Evolutionary conservation across 2,113 vertebrate species (phyloP).

Genomic region (Mormyrus iriodes): DNA sequence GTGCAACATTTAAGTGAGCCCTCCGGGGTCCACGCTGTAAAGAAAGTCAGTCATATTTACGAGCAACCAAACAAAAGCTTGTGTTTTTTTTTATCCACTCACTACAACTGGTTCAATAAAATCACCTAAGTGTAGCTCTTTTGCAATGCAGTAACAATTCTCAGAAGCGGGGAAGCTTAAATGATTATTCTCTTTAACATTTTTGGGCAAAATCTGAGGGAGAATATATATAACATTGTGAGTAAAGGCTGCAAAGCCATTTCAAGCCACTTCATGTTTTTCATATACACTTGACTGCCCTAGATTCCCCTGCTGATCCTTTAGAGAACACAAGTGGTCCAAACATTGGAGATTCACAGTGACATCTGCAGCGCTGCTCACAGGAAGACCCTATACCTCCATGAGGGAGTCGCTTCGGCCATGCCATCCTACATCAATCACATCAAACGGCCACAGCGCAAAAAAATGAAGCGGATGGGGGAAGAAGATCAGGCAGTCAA

Average conservation of each 20-base stretch:
- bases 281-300: neutral
- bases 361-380: neutral
- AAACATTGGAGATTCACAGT: neutral
- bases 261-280: neutral
- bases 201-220: neutral
- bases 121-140: conserved; percentile 1
- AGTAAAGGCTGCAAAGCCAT: neutral
- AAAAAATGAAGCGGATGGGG: neutral
- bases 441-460: neutral
- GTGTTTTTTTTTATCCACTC: neutral
- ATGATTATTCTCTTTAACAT: neutral
- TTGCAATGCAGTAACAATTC: neutral
- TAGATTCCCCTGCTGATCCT: neutral
- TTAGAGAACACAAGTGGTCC: neutral
- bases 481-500: neutral
- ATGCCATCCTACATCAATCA: neutral
- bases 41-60: neutral
- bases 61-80: conserved; percentile 3
- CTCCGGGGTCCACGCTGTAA: neutral
- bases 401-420: neutral
- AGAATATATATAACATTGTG: neutral
- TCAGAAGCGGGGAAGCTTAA: neutral
- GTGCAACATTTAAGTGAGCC: neutral
- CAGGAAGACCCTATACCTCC: neutral
- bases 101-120: neutral